phyloP scores from a whole-genome alignment of 2,113 vertebrate genomes.

The Galbula dea region DNA sequence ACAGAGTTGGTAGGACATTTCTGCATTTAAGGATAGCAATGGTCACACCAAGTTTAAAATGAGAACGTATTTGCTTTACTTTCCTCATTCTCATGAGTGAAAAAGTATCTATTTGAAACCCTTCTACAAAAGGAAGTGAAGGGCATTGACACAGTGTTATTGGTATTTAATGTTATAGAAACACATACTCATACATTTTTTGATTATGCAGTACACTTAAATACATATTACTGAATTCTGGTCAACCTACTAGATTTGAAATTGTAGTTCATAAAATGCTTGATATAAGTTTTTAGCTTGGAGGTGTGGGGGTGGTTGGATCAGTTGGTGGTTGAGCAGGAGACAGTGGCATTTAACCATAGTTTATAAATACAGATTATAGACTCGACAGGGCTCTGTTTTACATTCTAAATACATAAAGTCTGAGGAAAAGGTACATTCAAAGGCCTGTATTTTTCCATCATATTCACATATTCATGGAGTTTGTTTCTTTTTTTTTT shows the following conservation, averaged over 20 bases:
- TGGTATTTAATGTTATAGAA: neutral
- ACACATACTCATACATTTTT: neutral
- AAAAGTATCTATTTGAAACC: neutral
- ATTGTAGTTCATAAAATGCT: neutral
- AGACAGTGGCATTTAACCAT: neutral
- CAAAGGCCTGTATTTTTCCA: slow-evolving; percentile 2
- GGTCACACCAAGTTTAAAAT: neutral
- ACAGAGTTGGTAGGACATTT: neutral
- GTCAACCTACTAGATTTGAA: neutral
- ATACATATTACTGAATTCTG: neutral
- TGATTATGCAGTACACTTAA: neutral
- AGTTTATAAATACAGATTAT: neutral
- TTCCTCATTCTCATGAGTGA: neutral
- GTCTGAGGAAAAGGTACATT: neutral
- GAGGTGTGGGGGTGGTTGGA: neutral
- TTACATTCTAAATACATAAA: neutral
- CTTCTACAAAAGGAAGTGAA: neutral
- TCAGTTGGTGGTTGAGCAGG: neutral
- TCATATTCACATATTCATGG: neutral
- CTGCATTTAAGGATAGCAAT: neutral
- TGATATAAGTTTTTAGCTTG: neutral
- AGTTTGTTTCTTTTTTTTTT: neutral
- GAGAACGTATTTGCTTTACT: neutral
- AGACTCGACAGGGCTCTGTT: neutral
- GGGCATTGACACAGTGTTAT: neutral